These are phyloP conservation scores for Eurypyga helias DNA, from an alignment of 2,113 vertebrate species.

Conservation along the genomic window DNA sequence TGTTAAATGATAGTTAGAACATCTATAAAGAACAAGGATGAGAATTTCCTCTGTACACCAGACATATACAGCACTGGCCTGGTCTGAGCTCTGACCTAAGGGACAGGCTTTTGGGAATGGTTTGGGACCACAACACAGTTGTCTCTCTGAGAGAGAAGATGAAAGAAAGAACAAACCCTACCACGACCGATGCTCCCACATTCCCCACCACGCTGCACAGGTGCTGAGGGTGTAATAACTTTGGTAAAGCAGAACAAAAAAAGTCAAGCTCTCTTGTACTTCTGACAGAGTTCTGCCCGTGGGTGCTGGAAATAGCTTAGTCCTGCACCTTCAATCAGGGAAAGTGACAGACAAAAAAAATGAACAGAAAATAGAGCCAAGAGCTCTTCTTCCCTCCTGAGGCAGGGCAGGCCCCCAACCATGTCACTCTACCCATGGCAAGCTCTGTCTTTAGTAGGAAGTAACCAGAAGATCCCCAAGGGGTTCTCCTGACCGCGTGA, in stretches of 20 bases:
- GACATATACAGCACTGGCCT: not conserved
- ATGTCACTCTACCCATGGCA: not conserved
- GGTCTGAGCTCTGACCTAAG: not conserved
- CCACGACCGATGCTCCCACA: not conserved
- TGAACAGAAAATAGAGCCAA: not conserved
- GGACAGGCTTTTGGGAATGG: not conserved
- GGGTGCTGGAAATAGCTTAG: not conserved
- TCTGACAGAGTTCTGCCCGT: not conserved
- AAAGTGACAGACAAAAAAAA: not conserved
- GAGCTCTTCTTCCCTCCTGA: not conserved
- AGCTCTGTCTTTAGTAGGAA: not conserved
- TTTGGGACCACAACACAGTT: not conserved
- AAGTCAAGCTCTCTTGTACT: not conserved
- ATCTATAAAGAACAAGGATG: not conserved
- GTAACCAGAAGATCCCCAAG: not conserved
- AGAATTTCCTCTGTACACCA: not conserved
- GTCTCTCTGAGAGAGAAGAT: not conserved
- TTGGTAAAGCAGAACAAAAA: not conserved
- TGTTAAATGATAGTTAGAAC: not conserved
- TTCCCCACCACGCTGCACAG: not conserved
- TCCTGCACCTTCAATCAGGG: not conserved
- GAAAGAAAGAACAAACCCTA: not conserved
- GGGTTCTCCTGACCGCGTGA: not conserved
- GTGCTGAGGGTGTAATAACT: not conserved
- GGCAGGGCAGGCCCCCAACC: not conserved